Evolutionary conservation across 2,888 invertebrate species (phyloP), one percentile per base, ranked within the genome.

Genomic region (Dicyrtoma fusca): DNA sequence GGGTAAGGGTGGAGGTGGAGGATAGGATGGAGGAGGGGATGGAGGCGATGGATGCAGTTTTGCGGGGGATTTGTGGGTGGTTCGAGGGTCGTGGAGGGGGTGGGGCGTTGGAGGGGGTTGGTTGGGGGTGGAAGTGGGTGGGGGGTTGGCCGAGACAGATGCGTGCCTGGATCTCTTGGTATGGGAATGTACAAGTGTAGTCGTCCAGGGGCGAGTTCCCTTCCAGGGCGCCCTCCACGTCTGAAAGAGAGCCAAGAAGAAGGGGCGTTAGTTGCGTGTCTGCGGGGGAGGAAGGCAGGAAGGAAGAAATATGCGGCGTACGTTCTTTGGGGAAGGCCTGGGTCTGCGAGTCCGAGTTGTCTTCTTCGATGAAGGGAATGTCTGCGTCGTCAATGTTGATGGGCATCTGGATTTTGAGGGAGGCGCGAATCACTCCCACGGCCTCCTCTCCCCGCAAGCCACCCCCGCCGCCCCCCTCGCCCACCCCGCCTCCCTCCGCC

Each of bases 351-450:
- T 34, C 34, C 3, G 4, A 5, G 34, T 34, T 75, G 45, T 80
- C 80, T 75, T 89, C 89, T 82, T 90, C 90, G 81, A 89, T 89
- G 81, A 86, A 90, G 75, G 89, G 89, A 85, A 90, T 89, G 85
- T 89, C 89, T 74, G 86, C 83, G 80, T 88, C 87, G 81, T 89
- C 88, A 77, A 87, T 84, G 80, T 86, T 87, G 76, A 88, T 85
- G 59, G 86, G 85, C 47, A 84, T 84, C 72, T 84, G 92, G 91
- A 85, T 93, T 82, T 91, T 91, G 47, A 93, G 86, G 76, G 91
- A 92, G 0, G 92, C 93, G 0, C 91, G 92, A 81, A 93, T 90
- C 71, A 91, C 88, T 77, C 88, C 88, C 8, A n/a, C n/a, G 34
- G 34, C 80, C 74, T 61, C 14, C 74, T 74, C 19, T 11, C 44